Percentiles rank a stretch among this genome's conserved stretches.
Conservation (phyloP, 2,888 invertebrate species). For the Hydropsyche betteni region DNA sequence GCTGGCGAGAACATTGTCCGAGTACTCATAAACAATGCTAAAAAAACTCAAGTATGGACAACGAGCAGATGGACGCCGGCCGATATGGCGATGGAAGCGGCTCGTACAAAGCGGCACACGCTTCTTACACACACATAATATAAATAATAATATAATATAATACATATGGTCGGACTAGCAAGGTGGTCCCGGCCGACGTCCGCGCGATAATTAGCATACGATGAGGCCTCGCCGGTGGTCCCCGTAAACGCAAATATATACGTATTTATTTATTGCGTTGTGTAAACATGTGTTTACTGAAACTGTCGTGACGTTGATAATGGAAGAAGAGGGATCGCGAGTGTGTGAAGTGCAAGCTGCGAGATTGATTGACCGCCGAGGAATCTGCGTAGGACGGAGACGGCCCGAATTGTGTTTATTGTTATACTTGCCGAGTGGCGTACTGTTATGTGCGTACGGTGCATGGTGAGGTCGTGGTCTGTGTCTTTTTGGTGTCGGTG, state of each 20-base stretch:
- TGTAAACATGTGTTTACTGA: neutral
- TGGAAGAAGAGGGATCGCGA: conserved; percentile 22
- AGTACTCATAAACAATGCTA: too few relatives aligned
- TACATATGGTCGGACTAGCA: conserved; percentile 52
- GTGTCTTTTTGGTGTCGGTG: too few relatives aligned
- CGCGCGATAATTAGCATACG: conserved; percentile 37
- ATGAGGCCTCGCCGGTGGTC: conserved; percentile 20
- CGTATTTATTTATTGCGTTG: neutral
- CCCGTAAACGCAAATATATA: conserved; percentile 1
- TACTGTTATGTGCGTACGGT: too few relatives aligned
- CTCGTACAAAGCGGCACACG: conserved; percentile 34
- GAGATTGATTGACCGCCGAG: conserved; percentile 12
- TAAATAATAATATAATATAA: too few relatives aligned
- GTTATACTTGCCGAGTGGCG: too few relatives aligned
- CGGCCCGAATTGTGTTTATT: neutral
- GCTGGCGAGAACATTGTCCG: too few relatives aligned
- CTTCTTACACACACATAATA: conserved; percentile 9
- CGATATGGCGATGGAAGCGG: conserved; percentile 28
- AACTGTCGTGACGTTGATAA: neutral
- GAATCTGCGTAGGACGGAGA: conserved; percentile 18
- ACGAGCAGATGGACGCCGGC: conserved; percentile 13
- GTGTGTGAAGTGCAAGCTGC: conserved; percentile 1
- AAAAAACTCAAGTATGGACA: too few relatives aligned
- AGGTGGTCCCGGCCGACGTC: conserved; percentile 42
- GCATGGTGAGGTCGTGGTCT: too few relatives aligned